phyloP scores from a whole-genome alignment of 2,113 vertebrate genomes.

The Sisor rabdophorus region DNA sequence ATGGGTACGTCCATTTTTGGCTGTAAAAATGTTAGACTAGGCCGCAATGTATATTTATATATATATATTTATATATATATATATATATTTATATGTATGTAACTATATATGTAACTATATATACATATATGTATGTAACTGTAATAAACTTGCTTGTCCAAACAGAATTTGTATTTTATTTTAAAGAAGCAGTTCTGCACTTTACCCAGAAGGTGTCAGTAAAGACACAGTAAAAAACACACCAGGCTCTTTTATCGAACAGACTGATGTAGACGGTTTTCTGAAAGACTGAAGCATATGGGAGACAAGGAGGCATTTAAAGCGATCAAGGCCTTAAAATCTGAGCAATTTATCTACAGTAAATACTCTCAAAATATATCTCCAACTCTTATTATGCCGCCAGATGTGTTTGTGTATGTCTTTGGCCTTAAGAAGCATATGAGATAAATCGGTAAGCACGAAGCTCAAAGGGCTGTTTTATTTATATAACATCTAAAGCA shows the following conservation, averaged over 20 bases:
- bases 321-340: conserved; percentile 19
- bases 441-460: conserved; percentile 3
- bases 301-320: conserved; percentile 17
- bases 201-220: conserved; percentile 71
- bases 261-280: conserved; percentile 15
- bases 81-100: too few relatives aligned
- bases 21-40: not conserved
- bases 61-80: too few relatives aligned
- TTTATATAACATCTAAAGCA: not conserved
- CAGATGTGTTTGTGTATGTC: not conserved
- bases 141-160: too few relatives aligned
- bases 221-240: conserved; percentile 67
- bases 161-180: not conserved
- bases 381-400: not conserved
- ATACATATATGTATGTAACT: too few relatives aligned
- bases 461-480: not conserved
- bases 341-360: conserved; percentile 4
- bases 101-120: too few relatives aligned
- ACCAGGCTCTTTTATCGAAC: not conserved
- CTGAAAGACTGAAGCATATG: not conserved
- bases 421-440: not conserved
- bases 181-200: conserved; percentile 34
- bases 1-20: not conserved
- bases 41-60: not conserved
- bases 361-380: conserved; percentile 1